Evolutionary conservation across 1,140 invertebrate species (phyloP).

Genomic region (Cotesia glomerata): DNA sequence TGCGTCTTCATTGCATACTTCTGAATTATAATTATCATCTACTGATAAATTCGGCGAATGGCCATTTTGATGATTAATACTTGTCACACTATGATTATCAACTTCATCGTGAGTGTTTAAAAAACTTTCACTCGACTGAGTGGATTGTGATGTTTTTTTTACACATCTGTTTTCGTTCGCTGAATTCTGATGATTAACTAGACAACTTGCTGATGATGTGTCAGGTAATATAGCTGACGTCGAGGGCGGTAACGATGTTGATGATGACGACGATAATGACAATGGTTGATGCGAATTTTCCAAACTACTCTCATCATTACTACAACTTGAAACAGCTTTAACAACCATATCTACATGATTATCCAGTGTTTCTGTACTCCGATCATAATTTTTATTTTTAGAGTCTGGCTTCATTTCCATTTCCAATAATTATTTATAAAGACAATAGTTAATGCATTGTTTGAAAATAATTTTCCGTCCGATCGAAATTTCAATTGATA

Average conservation of each 20-base stretch:
- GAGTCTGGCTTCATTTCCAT: constrained; percentile 27
- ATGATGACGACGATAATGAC: constrained; percentile 2
- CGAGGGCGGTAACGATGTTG: background rate
- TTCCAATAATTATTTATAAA: constrained; percentile 2
- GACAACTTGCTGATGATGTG: background rate
- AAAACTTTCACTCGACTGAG: constrained; percentile 2
- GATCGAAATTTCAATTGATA: background rate
- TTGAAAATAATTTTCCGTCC: background rate
- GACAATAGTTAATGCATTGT: background rate
- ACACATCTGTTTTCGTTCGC: background rate
- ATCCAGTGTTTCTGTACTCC: constrained; percentile 4
- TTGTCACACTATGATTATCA: background rate
- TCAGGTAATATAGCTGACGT: background rate
- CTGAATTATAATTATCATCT: background rate
- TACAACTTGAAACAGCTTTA: background rate
- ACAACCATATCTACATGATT: constrained; percentile 21
- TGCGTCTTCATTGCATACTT: background rate
- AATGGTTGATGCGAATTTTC: background rate
- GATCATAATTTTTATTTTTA: constrained; percentile 15
- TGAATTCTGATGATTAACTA: background rate
- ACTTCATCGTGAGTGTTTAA: background rate
- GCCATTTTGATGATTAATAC: background rate
- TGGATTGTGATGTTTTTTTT: background rate
- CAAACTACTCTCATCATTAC: constrained; percentile 15
- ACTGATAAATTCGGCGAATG: background rate